Evolutionary conservation across 2,888 invertebrate genomes (phyloP).

Genomic region (Clunio marinus): DNA sequence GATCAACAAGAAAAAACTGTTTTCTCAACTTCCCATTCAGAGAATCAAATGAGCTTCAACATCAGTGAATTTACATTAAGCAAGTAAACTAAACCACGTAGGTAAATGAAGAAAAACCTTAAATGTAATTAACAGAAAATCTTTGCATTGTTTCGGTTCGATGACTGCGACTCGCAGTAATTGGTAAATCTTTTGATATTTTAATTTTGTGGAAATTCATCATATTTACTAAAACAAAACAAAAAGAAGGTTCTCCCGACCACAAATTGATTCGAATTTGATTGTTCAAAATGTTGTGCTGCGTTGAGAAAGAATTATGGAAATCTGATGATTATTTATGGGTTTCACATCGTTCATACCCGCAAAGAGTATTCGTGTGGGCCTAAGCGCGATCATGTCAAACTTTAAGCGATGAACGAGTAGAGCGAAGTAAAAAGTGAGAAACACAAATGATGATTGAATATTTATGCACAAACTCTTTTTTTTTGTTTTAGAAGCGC

Average conservation of each 20-base stretch:
- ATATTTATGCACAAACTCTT: slow-evolving; percentile 5
- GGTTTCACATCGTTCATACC: background rate
- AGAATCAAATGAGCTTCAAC: background rate
- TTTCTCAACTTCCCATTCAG: background rate
- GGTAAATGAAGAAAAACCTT: slow-evolving; percentile 1
- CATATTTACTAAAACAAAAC: background rate
- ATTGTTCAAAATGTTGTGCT: background rate
- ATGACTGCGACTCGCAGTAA: too few species aligned
- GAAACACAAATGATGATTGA: slow-evolving; percentile 14
- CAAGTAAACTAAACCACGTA: background rate
- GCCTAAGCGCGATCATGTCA: background rate
- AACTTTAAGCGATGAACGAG: background rate
- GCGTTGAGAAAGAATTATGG: slow-evolving; percentile 1
- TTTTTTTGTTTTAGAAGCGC: background rate
- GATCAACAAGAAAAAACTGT: background rate
- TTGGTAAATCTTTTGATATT: background rate
- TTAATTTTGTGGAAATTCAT: background rate
- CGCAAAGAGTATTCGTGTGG: background rate
- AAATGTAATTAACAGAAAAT: background rate
- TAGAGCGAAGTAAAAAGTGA: background rate
- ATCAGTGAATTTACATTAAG: too few species aligned
- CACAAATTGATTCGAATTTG: background rate
- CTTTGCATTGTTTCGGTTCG: too few species aligned
- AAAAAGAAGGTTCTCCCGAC: background rate
- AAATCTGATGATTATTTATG: slow-evolving; percentile 33